Base-by-base conservation (phyloP, 2,888 invertebrate species). In the Yponomeuta evonymella region DNA sequence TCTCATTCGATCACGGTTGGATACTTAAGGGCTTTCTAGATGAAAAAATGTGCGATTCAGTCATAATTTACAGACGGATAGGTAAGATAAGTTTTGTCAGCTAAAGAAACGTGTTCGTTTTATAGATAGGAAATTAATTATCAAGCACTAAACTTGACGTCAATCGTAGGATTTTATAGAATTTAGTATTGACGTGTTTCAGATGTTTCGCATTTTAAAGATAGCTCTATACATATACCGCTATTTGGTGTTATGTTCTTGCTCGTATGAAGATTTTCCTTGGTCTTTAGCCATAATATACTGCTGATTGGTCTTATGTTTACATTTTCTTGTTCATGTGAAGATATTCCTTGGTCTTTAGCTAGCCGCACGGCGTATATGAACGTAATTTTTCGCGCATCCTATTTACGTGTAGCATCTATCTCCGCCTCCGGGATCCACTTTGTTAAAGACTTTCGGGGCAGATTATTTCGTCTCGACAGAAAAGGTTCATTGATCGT, bases 391-490 rank as follows among this genome's bases (percentile, higher is more conserved):
- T 15, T 58, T 58, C 15, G 3, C 15, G 51, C 15, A 15, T 58
- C 51, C 51, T 3, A 15, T 51, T 51, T 51, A 51, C 51, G 15
- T 12, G 51, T 15, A 51, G 51, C 51, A 51, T 58, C 15, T 58
- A 58, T 58, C 15, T 58, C 51, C 51, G 4, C 12, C 51, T 58
- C 51, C 51, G 15, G 51, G 15, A 58, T 58, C 65, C 65, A 65
- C 65, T 33, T 65, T 65, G 29, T 65, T 65, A 65, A 11, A 30
- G 33, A 30, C 65, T 65, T 65, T 33, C 62, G 69, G 48, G 66
- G 36, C 67, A 71, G 58, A 72, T 71, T 71, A 73, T 71, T 72
- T 72, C 69, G 51, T 48, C 48, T 72, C 48, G 73, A 68, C 66
- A 70, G 48, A 71, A 48, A 63, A 65, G 67, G 68, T 63, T 70